Evolutionary conservation across 2,888 invertebrate species (phyloP).

Genomic region (Clanis bilineata): DNA sequence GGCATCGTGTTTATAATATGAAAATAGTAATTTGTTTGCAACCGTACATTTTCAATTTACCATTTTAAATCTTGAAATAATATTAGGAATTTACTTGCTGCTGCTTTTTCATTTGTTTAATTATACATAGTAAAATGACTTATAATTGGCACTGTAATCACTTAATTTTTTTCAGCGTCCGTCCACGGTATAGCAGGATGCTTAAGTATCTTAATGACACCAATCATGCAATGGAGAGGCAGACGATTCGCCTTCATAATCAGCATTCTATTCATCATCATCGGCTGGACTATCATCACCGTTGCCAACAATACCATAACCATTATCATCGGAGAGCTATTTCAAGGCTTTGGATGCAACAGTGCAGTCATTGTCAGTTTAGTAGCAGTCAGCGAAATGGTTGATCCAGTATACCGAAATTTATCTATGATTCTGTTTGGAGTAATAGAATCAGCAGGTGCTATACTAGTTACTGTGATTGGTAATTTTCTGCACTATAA

Average conservation of each 20-base stretch:
- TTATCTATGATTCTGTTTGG: slow-evolving; percentile 15
- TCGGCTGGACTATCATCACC: slow-evolving; percentile 13
- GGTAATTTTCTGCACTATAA: slow-evolving; percentile 15
- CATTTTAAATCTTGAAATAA: no score
- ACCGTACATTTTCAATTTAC: no score
- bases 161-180: slow-evolving; percentile 11
- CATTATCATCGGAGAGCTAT: slow-evolving; percentile 14
- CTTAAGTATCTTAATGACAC: slow-evolving; percentile 15
- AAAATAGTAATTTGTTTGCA: no score
- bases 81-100: no score
- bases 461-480: neutral
- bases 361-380: slow-evolving; percentile 13
- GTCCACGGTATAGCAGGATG: slow-evolving; percentile 14
- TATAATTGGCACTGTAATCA: no score
- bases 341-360: slow-evolving; percentile 15
- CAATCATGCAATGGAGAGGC: slow-evolving; percentile 18
- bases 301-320: neutral
- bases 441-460: neutral
- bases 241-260: slow-evolving; percentile 13
- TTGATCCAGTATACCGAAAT: slow-evolving; percentile 30
- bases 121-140: no score
- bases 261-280: slow-evolving; percentile 1
- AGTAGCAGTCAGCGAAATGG: slow-evolving; percentile 27
- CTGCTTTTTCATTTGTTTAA: no score
- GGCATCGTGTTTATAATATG: no score